A percentile compares a stretch with the other conserved stretches of the same genome.
phyloP scores from a whole-genome alignment of 2,797 vertebrate species.

The Thalassophryne amazonica region DNA sequence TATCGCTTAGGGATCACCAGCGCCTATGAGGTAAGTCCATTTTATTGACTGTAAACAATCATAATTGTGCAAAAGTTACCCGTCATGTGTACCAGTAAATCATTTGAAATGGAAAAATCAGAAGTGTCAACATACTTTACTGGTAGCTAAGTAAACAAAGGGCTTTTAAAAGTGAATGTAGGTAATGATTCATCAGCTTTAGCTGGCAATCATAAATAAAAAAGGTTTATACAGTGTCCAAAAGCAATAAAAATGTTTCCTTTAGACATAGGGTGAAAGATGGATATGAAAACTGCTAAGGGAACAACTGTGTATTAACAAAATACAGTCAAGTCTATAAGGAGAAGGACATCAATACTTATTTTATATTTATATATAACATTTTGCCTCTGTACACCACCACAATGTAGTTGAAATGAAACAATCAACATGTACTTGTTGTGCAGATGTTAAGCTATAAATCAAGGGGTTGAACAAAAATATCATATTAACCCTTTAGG shows the following conservation, averaged over 20 bases:
- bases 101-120: neutral
- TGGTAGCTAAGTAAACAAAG: neutral
- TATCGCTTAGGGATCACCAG: constrained; percentile 82
- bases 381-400: no score
- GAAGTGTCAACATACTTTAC: neutral
- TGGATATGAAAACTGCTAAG: neutral
- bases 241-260: neutral
- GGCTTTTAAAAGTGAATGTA: neutral
- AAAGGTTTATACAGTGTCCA: neutral
- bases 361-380: no score
- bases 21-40: constrained; percentile 77
- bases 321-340: no score
- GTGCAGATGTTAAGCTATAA: no score
- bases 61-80: neutral
- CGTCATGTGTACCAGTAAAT: neutral
- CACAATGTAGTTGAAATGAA: no score
- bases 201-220: neutral
- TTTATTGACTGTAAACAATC: neutral
- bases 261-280: neutral
- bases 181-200: constrained; percentile 10
- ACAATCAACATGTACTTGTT: no score
- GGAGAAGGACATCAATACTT: no score
- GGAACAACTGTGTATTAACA: neutral
- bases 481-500: no score
- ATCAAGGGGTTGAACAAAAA: no score